Percentiles rank a stretch among this genome's conserved stretches.
These are phyloP conservation scores for Limnephilus marmoratus DNA, from an alignment of 2,888 invertebrate species.

Conservation along the genomic window DNA sequence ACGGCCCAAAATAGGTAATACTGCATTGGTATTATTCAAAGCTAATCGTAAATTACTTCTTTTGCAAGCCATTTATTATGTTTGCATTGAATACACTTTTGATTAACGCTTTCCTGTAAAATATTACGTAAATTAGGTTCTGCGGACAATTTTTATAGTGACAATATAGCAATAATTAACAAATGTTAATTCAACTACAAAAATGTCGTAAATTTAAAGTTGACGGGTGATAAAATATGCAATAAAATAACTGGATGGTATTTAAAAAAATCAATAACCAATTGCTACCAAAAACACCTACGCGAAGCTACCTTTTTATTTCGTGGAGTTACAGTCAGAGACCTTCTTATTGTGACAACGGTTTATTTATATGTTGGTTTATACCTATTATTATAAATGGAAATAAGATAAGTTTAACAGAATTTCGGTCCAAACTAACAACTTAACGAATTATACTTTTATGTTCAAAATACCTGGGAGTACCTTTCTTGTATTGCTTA, in stretches of 20 bases:
- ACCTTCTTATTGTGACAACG: too few relatives aligned
- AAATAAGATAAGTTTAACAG: too few relatives aligned
- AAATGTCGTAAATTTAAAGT: not conserved
- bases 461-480: too few relatives aligned
- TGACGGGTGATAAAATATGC: not conserved
- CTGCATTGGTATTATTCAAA: slow-evolving; percentile 56
- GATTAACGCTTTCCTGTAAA: slow-evolving; percentile 49
- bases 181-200: not conserved
- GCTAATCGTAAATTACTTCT: slow-evolving; percentile 58
- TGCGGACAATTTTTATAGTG: slow-evolving; percentile 3
- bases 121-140: slow-evolving; percentile 15
- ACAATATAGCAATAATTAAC: not conserved
- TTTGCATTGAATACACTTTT: slow-evolving; percentile 26
- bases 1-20: slow-evolving; percentile 45
- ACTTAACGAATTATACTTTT: too few relatives aligned
- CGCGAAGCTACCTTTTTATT: too few relatives aligned
- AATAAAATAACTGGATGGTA: not conserved
- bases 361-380: too few relatives aligned
- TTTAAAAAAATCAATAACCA: not conserved
- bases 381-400: too few relatives aligned
- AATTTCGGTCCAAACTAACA: too few relatives aligned
- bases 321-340: too few relatives aligned
- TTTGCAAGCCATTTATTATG: slow-evolving; percentile 20
- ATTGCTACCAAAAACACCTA: not conserved
- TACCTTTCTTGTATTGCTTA: too few relatives aligned